A percentile compares a stretch with the other conserved stretches of the same genome.
These are phyloP conservation scores for Magallana nippona DNA, from an alignment of 2,888 invertebrate genomes.

Conservation along the genomic window DNA sequence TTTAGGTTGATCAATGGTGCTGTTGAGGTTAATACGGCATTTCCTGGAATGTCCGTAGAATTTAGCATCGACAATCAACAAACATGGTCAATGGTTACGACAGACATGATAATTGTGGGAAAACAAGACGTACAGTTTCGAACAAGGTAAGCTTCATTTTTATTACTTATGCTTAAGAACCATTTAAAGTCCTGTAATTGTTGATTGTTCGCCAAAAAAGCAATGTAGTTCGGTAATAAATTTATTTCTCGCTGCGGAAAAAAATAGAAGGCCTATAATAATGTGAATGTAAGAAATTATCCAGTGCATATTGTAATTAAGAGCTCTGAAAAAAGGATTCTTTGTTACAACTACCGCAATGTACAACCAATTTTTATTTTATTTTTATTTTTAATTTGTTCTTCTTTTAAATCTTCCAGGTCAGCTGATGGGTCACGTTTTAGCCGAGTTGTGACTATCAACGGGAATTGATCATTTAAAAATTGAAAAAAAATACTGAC, in stretches of 20 bases:
- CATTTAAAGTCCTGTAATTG: no score
- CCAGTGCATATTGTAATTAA: no score
- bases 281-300: no score
- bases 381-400: background rate
- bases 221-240: no score
- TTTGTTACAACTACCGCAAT: no score
- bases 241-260: no score
- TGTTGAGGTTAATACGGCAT: slow-evolving; percentile 60
- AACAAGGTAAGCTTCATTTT: slow-evolving; percentile 49
- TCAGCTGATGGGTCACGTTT: background rate
- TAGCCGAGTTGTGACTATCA: background rate
- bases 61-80: slow-evolving; percentile 65
- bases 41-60: slow-evolving; percentile 67
- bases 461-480: background rate
- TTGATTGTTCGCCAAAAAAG: no score
- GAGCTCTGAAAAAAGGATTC: no score
- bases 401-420: background rate
- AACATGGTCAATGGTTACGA: slow-evolving; percentile 18
- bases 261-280: no score
- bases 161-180: no score
- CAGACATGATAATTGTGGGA: background rate
- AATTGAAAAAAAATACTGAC: no score
- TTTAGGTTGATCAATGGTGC: slow-evolving; percentile 54
- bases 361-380: no score
- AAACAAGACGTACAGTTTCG: slow-evolving; percentile 50